Percentiles rank a stretch among this genome's conserved stretches.
Evolutionary conservation across 2,888 invertebrate species (phyloP).

Genomic region (Machimus rusticus): DNA sequence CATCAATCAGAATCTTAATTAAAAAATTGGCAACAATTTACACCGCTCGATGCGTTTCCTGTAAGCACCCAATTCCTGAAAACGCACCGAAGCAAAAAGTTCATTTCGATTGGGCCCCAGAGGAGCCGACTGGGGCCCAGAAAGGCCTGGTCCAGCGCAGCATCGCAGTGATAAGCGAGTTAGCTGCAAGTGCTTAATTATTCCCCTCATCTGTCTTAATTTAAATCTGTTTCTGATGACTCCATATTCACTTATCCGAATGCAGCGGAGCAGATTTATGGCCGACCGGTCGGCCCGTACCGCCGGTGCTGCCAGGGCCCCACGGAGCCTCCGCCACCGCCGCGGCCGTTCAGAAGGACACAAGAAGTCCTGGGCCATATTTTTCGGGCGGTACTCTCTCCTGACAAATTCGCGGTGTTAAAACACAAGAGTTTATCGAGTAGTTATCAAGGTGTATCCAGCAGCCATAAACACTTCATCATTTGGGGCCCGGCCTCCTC

Average conservation of each 20-base stretch:
- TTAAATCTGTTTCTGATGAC: slow-evolving; percentile 27
- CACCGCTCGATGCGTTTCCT: not conserved
- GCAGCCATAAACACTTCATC: slow-evolving; percentile 40
- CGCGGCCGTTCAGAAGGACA: not conserved
- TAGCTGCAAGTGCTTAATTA: slow-evolving; percentile 20
- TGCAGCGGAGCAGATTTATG: slow-evolving; percentile 7
- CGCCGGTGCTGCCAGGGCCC: not conserved
- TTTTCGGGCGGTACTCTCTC: slow-evolving; percentile 10
- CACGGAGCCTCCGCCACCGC: not conserved
- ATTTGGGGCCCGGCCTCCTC: not conserved
- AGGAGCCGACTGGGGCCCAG: not conserved
- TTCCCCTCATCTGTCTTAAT: not conserved
- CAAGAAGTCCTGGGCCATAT: slow-evolving; percentile 12
- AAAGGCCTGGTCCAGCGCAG: not conserved
- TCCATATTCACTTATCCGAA: slow-evolving; percentile 26
- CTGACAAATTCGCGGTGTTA: slow-evolving; percentile 32
- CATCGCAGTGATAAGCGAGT: not conserved
- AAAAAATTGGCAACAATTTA: not conserved
- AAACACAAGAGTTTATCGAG: slow-evolving; percentile 38
- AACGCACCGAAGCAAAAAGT: not conserved
- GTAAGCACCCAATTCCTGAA: not conserved
- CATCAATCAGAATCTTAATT: not conserved
- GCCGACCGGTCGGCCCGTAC: not conserved
- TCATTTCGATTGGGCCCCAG: not conserved
- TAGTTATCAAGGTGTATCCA: slow-evolving; percentile 39